Percentiles rank a stretch among this genome's conserved stretches.
Evolutionary conservation across 2,888 invertebrate species (phyloP).

Genomic region (Elmis aenea): DNA sequence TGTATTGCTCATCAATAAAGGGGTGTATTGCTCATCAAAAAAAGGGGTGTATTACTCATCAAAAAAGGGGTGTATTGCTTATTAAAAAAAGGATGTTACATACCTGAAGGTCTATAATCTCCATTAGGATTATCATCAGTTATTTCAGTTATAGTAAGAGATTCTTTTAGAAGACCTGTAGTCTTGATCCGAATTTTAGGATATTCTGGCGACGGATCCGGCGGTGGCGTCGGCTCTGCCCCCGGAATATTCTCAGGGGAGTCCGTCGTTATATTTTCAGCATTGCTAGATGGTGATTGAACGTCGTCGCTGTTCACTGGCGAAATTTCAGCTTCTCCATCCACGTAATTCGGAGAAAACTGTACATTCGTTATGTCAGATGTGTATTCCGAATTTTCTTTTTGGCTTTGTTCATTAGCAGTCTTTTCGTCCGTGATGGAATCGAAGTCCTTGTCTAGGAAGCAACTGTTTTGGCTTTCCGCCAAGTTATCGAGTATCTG

Average conservation of each 20-base stretch:
- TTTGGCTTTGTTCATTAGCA: slow-evolving; percentile 35
- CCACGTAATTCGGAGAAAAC: slow-evolving; percentile 35
- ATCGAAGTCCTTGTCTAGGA: slow-evolving; percentile 4
- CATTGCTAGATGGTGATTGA: slow-evolving; percentile 3
- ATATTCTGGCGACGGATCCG: slow-evolving; percentile 36
- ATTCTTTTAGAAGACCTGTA: slow-evolving; percentile 38
- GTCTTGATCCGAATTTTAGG: slow-evolving; percentile 45
- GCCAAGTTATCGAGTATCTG: not conserved
- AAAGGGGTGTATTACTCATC: no score
- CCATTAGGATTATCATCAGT: slow-evolving; percentile 41
- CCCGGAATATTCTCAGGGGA: slow-evolving; percentile 39
- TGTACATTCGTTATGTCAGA: slow-evolving; percentile 23
- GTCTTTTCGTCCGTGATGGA: slow-evolving; percentile 32
- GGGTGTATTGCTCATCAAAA: no score
- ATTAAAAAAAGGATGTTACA: no score
- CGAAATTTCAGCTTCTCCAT: slow-evolving; percentile 20
- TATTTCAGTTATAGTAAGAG: slow-evolving; percentile 40
- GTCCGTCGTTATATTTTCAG: slow-evolving; percentile 1
- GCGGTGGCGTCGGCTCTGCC: slow-evolving; percentile 40
- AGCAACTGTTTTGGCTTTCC: no score
- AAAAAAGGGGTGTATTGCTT: no score
- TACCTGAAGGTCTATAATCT: slow-evolving; percentile 24
- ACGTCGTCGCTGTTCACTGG: slow-evolving; percentile 13
- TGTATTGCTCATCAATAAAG: no score
- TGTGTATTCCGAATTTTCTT: slow-evolving; percentile 22